Conservation (phyloP, 2,113 vertebrate genomes). For the Rhynchopsitta pachyrhyncha region DNA sequence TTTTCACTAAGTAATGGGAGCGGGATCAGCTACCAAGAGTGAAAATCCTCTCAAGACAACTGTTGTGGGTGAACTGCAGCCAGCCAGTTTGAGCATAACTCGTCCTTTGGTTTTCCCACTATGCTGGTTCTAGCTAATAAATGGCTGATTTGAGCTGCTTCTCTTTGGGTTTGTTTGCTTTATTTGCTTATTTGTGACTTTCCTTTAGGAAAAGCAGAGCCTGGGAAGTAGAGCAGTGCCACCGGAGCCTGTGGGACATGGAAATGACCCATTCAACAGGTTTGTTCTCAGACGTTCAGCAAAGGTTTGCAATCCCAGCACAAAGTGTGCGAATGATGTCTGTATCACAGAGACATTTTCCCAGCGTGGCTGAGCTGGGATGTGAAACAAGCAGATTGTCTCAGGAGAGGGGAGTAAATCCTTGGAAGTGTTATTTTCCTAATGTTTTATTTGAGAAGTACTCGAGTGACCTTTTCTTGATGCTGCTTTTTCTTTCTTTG, state of each 20-base stretch:
- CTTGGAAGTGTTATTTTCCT: constrained; percentile 58
- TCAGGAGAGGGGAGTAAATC: constrained; percentile 46
- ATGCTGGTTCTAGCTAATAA: not conserved
- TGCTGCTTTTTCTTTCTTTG: constrained; percentile 51
- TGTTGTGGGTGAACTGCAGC: not conserved
- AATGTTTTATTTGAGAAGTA: constrained; percentile 72
- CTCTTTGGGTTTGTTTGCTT: not conserved
- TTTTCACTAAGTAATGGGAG: not conserved
- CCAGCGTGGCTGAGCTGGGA: constrained; percentile 14
- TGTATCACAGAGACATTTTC: constrained; percentile 53
- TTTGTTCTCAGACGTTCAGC: not conserved
- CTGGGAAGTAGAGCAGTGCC: constrained; percentile 15
- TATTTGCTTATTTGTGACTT: constrained; percentile 51
- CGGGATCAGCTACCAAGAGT: not conserved
- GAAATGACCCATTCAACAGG: not conserved
- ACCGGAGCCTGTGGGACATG: not conserved
- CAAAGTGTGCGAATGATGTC: constrained; percentile 51
- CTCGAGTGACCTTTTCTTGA: constrained; percentile 67
- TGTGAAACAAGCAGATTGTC: constrained; percentile 59
- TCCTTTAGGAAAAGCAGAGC: not conserved
- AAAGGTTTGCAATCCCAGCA: not conserved
- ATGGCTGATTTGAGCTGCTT: not conserved
- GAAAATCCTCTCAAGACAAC: constrained; percentile 19
- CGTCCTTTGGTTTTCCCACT: constrained; percentile 1
- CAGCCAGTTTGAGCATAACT: not conserved